phyloP scores from a whole-genome alignment of 1,140 invertebrate species.

The Hypothenemus hampei region DNA sequence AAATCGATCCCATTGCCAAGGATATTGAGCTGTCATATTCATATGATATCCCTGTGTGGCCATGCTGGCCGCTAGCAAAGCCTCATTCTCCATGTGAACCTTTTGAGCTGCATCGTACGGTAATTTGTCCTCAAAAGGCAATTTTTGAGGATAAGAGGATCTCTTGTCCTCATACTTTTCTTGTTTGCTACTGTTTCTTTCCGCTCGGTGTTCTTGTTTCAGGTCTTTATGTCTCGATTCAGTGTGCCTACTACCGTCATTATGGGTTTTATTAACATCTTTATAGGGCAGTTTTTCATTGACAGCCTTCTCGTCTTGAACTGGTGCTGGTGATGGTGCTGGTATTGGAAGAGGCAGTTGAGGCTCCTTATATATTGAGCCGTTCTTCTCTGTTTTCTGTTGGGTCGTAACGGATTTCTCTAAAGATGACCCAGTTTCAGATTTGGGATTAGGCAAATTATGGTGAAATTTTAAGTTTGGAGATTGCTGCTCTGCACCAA shows the following conservation, averaged over 20 bases:
- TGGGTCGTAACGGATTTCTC: too few species aligned
- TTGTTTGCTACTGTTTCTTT: slow-evolving; percentile 35
- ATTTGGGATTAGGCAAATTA: too few species aligned
- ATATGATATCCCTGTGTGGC: slow-evolving; percentile 48
- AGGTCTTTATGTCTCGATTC: slow-evolving; percentile 34
- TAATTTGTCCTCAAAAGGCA: slow-evolving; percentile 32
- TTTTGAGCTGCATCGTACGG: slow-evolving; percentile 35
- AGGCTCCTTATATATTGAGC: background rate
- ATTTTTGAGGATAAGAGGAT: slow-evolving; percentile 34
- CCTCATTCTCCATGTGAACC: slow-evolving; percentile 46
- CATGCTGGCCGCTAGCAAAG: slow-evolving; percentile 50
- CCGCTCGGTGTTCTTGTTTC: slow-evolving; percentile 44
- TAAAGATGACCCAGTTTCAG: too few species aligned
- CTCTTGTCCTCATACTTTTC: slow-evolving; percentile 37
- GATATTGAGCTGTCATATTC: slow-evolving; percentile 51
- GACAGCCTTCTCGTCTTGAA: slow-evolving; percentile 16
- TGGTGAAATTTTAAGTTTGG: too few species aligned
- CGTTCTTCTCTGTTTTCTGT: too few species aligned
- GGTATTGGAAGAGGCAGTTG: background rate
- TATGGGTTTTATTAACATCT: slow-evolving; percentile 33
- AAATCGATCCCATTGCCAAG: slow-evolving; percentile 57
- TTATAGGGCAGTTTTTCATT: slow-evolving; percentile 25
- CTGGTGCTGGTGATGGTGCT: slow-evolving; percentile 7
- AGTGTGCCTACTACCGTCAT: slow-evolving; percentile 37
- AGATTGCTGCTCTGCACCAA: too few species aligned